A percentile compares a stretch with the other conserved stretches of the same genome.
phyloP scores from a whole-genome alignment of 2,797 vertebrate genomes.

The Centroberyx gerrardi region DNA sequence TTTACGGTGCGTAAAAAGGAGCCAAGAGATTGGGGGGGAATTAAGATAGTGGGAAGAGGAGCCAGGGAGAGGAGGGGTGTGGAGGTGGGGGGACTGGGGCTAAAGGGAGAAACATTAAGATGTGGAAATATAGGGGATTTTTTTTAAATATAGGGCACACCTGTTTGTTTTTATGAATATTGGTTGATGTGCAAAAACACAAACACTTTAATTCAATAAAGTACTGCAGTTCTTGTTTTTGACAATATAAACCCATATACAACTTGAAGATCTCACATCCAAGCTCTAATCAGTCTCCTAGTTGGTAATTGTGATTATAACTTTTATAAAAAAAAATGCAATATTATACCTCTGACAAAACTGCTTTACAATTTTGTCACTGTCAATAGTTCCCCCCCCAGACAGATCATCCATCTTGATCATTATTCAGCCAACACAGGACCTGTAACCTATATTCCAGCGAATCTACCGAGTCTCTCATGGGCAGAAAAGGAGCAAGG shows the following conservation, averaged over 20 bases:
- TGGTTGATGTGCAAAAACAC: neutral
- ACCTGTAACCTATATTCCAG: constrained; percentile 74
- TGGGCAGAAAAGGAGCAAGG: constrained; percentile 64
- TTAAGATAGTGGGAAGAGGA: constrained; percentile 9
- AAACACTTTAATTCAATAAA: neutral
- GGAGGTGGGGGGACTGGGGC: neutral
- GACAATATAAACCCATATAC: neutral
- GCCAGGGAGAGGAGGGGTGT: neutral
- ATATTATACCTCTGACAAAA: constrained; percentile 47
- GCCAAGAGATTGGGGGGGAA: constrained; percentile 13
- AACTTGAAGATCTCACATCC: neutral
- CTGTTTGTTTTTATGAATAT: neutral
- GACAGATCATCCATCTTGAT: constrained; percentile 72
- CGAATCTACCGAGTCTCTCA: constrained; percentile 63
- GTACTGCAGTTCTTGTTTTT: neutral
- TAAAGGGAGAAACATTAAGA: neutral
- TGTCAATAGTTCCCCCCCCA: constrained; percentile 20
- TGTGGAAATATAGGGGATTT: neutral
- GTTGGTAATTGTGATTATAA: constrained; percentile 21
- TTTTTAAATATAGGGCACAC: neutral
- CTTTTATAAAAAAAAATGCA: constrained; percentile 14
- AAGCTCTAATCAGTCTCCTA: neutral
- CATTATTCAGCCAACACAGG: constrained; percentile 66
- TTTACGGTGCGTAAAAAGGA: constrained; percentile 13
- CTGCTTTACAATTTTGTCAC: constrained; percentile 50